Conservation (phyloP, 1,140 invertebrate species). For the Meloidogyne chitwoodi region DNA sequence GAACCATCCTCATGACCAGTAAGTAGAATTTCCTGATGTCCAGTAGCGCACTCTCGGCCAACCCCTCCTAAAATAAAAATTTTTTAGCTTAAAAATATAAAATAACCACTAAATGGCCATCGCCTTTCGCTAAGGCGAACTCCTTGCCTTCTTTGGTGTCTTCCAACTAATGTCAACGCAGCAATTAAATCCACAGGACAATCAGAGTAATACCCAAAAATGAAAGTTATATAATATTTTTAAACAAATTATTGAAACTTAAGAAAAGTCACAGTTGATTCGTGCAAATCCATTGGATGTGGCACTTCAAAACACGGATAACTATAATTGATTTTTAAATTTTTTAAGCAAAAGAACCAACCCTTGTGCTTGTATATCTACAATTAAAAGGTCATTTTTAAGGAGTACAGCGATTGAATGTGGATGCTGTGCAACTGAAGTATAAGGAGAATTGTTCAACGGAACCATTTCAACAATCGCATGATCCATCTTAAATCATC, state of each 20-base stretch:
- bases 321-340: slow-evolving; percentile 34
- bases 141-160: slow-evolving; percentile 68
- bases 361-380: slow-evolving; percentile 85
- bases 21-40: slow-evolving; percentile 56
- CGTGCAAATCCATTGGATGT: slow-evolving; percentile 97
- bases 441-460: slow-evolving; percentile 81
- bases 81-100: neutral
- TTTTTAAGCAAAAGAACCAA: slow-evolving; percentile 33
- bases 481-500: slow-evolving; percentile 93
- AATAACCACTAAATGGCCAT: slow-evolving; percentile 16
- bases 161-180: slow-evolving; percentile 82
- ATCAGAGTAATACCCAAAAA: slow-evolving; percentile 72
- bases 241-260: slow-evolving; percentile 58
- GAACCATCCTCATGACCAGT: slow-evolving; percentile 60
- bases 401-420: slow-evolving; percentile 93
- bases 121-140: slow-evolving; percentile 80
- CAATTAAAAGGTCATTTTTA: slow-evolving; percentile 93
- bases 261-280: slow-evolving; percentile 90
- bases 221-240: neutral
- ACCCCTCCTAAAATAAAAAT: slow-evolving; percentile 45
- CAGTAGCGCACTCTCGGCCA: slow-evolving; percentile 57
- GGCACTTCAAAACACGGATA: slow-evolving; percentile 99
- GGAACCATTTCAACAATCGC: slow-evolving; percentile 89
- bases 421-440: slow-evolving; percentile 81
- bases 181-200: slow-evolving; percentile 93